Evolutionary conservation across 2,888 invertebrate species (phyloP).

Genomic region (Salpingus planirostris): DNA sequence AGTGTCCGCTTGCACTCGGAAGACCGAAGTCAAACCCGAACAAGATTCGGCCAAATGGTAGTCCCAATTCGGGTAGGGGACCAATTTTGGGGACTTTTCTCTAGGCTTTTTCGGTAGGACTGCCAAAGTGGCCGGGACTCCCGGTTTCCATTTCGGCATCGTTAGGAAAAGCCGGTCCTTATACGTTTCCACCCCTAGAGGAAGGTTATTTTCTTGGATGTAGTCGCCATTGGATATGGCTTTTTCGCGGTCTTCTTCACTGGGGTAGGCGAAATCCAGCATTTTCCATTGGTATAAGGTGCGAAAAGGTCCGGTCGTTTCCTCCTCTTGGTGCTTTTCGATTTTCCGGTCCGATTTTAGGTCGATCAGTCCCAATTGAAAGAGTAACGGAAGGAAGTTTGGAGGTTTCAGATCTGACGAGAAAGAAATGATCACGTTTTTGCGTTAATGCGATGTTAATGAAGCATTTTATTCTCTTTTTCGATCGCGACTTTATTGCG

Average conservation of each 20-base stretch:
- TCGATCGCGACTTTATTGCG: too few species aligned
- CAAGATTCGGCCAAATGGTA: constrained; percentile 56
- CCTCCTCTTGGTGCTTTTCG: too few species aligned
- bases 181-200: constrained; percentile 65
- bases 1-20: constrained; percentile 62
- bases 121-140: constrained; percentile 66
- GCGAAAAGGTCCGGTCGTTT: constrained; percentile 49
- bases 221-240: constrained; percentile 53
- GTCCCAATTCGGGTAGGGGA: constrained; percentile 69
- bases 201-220: constrained; percentile 62
- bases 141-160: constrained; percentile 65
- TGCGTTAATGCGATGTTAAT: too few species aligned
- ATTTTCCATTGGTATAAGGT: constrained; percentile 66
- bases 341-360: too few species aligned
- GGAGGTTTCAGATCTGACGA: too few species aligned
- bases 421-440: too few species aligned
- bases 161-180: constrained; percentile 61
- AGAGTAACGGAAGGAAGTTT: too few species aligned
- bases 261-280: constrained; percentile 59
- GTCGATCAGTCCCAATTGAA: too few species aligned
- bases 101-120: constrained; percentile 54
- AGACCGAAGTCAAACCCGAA: constrained; percentile 65
- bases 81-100: constrained; percentile 50
- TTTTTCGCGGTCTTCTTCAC: constrained; percentile 46
- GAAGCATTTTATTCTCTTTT: too few species aligned